These are phyloP conservation scores for Alosa sapidissima DNA, from an alignment of 2,797 vertebrate genomes.

Conservation along the genomic window DNA sequence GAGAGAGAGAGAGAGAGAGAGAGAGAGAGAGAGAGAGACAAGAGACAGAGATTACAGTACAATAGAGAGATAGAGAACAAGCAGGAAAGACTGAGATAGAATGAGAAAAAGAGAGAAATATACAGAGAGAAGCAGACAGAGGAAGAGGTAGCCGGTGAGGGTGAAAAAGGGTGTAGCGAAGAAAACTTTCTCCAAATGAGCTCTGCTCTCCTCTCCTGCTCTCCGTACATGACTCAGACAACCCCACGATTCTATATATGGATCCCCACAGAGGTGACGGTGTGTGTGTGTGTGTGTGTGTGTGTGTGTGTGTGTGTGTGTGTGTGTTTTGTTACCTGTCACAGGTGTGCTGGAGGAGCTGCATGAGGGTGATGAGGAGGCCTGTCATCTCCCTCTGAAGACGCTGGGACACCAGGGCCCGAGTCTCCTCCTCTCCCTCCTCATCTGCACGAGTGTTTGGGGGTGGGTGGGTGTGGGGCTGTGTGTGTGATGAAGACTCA, in stretches of 20 bases:
- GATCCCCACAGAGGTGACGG: background rate
- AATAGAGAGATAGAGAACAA: background rate
- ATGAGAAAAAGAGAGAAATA: background rate
- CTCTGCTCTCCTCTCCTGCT: background rate
- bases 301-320: background rate
- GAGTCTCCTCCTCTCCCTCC: constrained; percentile 71
- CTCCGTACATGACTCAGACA: background rate
- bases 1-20: background rate
- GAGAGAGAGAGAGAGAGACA: background rate
- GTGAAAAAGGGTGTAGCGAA: background rate
- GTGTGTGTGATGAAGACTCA: constrained; percentile 69
- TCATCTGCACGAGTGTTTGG: background rate
- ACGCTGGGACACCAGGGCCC: constrained; percentile 80
- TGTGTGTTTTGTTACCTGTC: constrained; percentile 78
- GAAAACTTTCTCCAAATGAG: constrained; percentile 5
- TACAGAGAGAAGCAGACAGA: background rate
- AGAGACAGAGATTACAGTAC: too few relatives aligned
- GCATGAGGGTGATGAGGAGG: constrained; percentile 83
- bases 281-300: background rate
- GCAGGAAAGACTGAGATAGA: background rate
- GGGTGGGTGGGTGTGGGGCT: constrained; percentile 17
- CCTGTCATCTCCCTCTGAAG: constrained; percentile 86
- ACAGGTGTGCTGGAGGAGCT: constrained; percentile 68
- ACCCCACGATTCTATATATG: background rate
- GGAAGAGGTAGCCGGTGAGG: background rate